Conservation (phyloP, 2,797 vertebrate genomes). For the Micrastur ruficollis region DNA sequence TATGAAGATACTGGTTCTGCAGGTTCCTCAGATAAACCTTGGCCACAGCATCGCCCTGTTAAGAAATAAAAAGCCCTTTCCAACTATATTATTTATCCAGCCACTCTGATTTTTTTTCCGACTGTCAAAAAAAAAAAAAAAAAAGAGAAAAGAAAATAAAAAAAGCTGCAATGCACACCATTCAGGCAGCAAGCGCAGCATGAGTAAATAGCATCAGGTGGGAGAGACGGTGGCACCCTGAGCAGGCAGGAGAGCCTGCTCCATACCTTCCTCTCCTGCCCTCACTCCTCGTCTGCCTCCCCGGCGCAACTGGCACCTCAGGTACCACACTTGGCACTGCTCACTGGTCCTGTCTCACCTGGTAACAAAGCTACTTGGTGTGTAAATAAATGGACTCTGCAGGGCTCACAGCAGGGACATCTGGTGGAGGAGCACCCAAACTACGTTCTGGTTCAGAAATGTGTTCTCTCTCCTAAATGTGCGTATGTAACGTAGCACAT, state of each 20-base stretch:
- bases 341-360: constrained; percentile 14
- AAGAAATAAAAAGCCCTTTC: neutral
- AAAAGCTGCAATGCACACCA: neutral
- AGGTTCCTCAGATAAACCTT: constrained; percentile 11
- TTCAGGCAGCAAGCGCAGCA: neutral
- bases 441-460: neutral
- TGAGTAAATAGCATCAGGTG: neutral
- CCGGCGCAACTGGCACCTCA: neutral
- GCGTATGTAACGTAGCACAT: fast-evolving
- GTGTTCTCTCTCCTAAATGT: neutral
- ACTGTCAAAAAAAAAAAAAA: neutral
- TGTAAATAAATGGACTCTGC: neutral
- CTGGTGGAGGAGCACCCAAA: constrained; percentile 57
- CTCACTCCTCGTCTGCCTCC: neutral
- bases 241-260: neutral
- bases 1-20: constrained; percentile 13
- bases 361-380: neutral
- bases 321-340: neutral
- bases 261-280: neutral
- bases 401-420: constrained; percentile 58
- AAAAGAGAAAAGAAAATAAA: neutral
- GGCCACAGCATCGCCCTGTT: neutral
- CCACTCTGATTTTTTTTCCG: neutral
- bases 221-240: neutral
- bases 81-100: neutral